Conservation (phyloP, 2,113 vertebrate genomes). For the Myotis yumanensis region DNA sequence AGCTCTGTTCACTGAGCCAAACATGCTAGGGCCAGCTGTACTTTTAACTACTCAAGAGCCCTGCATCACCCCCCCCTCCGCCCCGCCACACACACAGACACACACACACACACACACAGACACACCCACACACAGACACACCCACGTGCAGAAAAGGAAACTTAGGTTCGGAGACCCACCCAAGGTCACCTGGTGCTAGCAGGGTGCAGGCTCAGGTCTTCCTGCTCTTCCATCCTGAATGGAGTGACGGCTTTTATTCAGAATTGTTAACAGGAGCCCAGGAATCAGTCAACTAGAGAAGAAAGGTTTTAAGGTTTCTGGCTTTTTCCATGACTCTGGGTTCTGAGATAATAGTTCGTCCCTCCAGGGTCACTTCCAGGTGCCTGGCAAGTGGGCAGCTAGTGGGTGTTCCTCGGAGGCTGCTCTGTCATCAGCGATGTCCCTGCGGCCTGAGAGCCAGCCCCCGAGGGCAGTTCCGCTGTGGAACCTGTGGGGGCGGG, state of each 20-base stretch:
- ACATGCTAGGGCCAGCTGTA: no score
- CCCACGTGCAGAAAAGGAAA: not conserved
- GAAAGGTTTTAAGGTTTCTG: not conserved
- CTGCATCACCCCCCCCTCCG: accelerated
- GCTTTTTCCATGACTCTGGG: not conserved
- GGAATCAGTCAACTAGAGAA: not conserved
- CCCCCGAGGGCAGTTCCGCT: not conserved
- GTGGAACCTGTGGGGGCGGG: not conserved
- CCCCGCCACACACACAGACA: not conserved
- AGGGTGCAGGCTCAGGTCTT: not conserved
- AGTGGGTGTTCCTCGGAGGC: not conserved
- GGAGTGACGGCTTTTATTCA: not conserved
- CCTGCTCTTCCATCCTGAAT: not conserved
- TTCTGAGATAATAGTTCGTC: not conserved
- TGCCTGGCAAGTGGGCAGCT: not conserved
- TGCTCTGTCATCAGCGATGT: not conserved
- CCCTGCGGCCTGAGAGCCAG: not conserved
- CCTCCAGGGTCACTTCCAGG: accelerated
- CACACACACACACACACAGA: not conserved
- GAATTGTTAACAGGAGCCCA: not conserved
- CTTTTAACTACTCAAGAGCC: not conserved
- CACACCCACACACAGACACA: not conserved
- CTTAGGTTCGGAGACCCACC: not conserved
- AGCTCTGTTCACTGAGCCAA: no score
- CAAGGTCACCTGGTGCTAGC: not conserved